Percentiles rank a stretch among this genome's conserved stretches.
These are phyloP conservation scores for Heliothis subflexa DNA, from an alignment of 1,140 invertebrate species.

Conservation along the genomic window DNA sequence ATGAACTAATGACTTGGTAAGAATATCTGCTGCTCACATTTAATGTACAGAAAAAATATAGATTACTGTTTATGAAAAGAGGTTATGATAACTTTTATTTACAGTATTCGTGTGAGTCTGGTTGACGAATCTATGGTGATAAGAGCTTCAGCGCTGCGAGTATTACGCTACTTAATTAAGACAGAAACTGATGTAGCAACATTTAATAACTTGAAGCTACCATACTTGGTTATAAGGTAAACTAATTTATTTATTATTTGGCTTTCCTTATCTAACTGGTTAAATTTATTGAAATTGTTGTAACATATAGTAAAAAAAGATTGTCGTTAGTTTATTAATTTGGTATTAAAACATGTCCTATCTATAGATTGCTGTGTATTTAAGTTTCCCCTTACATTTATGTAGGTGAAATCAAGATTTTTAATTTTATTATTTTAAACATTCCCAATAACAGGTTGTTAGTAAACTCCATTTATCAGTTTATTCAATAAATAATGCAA, in stretches of 20 bases:
- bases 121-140: conserved; percentile 95
- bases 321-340: no score
- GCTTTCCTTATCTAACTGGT: no score
- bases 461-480: no score
- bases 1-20: conserved; percentile 95
- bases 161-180: conserved; percentile 93
- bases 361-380: no score
- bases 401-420: no score
- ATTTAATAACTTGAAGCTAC: conserved; percentile 93
- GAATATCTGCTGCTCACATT: conserved; percentile 61
- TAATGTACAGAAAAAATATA: background rate
- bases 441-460: no score
- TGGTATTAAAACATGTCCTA: no score
- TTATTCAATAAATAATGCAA: no score
- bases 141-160: conserved; percentile 94
- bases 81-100: conserved; percentile 65
- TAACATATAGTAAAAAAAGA: background rate
- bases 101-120: conserved; percentile 93
- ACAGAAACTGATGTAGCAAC: conserved; percentile 91
- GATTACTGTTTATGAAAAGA: conserved; percentile 1
- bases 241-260: background rate
- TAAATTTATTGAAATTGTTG: background rate
- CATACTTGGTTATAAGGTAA: conserved; percentile 92
- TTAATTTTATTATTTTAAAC: no score
- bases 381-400: no score